These are phyloP conservation scores for Polydrusus cervinus DNA, from an alignment of 2,888 invertebrate genomes.

Conservation along the genomic window DNA sequence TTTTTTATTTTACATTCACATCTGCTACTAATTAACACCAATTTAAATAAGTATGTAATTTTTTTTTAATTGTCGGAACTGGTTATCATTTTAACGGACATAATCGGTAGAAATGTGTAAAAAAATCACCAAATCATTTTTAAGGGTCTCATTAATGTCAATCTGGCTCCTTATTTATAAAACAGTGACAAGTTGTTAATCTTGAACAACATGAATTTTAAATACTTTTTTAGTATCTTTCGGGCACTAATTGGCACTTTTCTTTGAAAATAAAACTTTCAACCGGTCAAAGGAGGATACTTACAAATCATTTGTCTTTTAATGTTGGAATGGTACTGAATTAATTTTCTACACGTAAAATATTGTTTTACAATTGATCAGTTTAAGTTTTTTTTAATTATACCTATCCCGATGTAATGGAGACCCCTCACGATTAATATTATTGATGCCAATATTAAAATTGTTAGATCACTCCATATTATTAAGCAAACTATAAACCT, in stretches of 20 bases:
- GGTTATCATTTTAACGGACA: background rate
- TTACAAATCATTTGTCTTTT: too few relatives aligned
- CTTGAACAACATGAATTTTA: background rate
- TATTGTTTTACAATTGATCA: too few relatives aligned
- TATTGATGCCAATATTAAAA: too few relatives aligned
- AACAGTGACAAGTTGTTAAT: slow-evolving; percentile 19
- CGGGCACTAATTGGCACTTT: slow-evolving; percentile 12
- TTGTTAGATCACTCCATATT: too few relatives aligned
- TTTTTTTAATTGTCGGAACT: background rate
- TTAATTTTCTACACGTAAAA: too few relatives aligned
- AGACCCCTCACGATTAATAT: too few relatives aligned
- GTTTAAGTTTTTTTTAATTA: too few relatives aligned
- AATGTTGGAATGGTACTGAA: too few relatives aligned
- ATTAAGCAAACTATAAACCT: too few relatives aligned
- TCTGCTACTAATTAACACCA: background rate
- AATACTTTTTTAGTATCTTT: slow-evolving; percentile 17
- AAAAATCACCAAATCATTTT: slow-evolving; percentile 15
- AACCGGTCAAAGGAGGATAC: background rate
- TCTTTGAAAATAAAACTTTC: background rate
- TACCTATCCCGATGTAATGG: too few relatives aligned
- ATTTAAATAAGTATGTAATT: background rate
- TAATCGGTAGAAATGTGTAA: too few relatives aligned
- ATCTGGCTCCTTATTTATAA: slow-evolving; percentile 3
- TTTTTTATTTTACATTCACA: background rate
- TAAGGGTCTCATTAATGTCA: slow-evolving; percentile 17